Percentiles rank a stretch among this genome's conserved stretches.
These are phyloP conservation scores for Drosophila pallidifrons DNA, from an alignment of 1,140 invertebrate genomes.

Conservation along the genomic window DNA sequence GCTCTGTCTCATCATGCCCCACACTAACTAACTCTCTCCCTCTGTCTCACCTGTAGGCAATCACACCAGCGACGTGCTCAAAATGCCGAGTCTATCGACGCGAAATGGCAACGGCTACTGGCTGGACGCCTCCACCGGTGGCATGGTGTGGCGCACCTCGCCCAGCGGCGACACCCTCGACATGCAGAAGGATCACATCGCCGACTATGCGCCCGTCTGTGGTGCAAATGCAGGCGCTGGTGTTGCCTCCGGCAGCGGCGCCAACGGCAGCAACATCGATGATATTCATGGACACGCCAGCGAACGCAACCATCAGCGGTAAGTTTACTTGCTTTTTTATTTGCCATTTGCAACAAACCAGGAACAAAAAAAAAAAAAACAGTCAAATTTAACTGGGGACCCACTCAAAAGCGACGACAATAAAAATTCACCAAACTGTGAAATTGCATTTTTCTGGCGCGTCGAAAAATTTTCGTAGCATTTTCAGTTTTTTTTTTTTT, in stretches of 20 bases:
- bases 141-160: conserved; percentile 84
- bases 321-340: conserved; percentile 55
- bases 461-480: conserved; percentile 36
- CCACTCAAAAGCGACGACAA: conserved; percentile 80
- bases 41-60: conserved; percentile 70
- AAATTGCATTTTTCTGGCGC: conserved; percentile 83
- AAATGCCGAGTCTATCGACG: conserved; percentile 84
- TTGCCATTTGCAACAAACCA: background rate
- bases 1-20: conserved; percentile 55
- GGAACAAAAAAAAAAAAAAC: conserved; percentile 20
- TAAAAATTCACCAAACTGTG: conserved; percentile 84
- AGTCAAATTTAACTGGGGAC: conserved; percentile 26
- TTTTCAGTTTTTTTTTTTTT: conserved; percentile 40
- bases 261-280: conserved; percentile 56
- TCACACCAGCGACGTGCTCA: conserved; percentile 83
- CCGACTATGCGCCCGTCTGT: conserved; percentile 84
- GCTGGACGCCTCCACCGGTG: conserved; percentile 83
- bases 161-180: conserved; percentile 80
- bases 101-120: conserved; percentile 84
- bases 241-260: conserved; percentile 37
- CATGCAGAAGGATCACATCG: conserved; percentile 85
- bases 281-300: conserved; percentile 76
- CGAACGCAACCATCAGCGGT: conserved; percentile 84
- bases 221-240: conserved; percentile 59
- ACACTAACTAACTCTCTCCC: background rate